Evolutionary conservation across 2,113 vertebrate species (phyloP), one percentile per base, ranked within the genome.

Genomic region (Ictalurus punctatus): DNA sequence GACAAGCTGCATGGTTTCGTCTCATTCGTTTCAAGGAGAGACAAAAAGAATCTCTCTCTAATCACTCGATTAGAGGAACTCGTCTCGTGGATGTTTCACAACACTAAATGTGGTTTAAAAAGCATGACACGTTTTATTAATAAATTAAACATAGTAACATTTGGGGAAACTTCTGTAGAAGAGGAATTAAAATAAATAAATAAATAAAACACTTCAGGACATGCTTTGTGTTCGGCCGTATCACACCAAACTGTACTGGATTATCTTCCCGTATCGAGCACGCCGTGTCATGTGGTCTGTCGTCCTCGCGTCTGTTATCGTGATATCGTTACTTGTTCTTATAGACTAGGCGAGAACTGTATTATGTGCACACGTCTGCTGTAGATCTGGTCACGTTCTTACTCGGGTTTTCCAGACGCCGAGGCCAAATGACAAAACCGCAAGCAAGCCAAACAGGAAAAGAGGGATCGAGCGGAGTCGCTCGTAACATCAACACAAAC

Each of bases 361-460:
- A 8, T 73, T 2, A 21, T 21, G 19, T 44, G 14, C 44, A 44
- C 19, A 27, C 25, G 0, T 79, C 44, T 54, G 76, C 76, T 54
- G 76, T 27, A 56, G 1, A 56, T 56, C 48, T 2, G 5, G 5
- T 16, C 44, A 8, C 17, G 5, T 52, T n/a, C 13, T 81, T 56
- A 3, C 6, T 56, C 78, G 2, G 2, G 52, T 30, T 56, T 81
- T 30, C 16, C 25, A 80, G 30, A 56, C 52, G 2, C 16, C 21
- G 13, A 30, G 7, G 27, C 52, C 16, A 9, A 58, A 81, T 16
- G 76, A 10, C 44, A 79, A 81, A 81, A 81, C 52, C n/a, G 17
- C 52, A 30, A 56, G n/a, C 78, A 56, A 81, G 78, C 27, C 52
- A 56, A 81, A 81, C 78, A 81, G 52, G 27, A 81, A 58, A 34